Conservation (phyloP, 2,113 vertebrate genomes). For the Oplegnathus fasciatus region DNA sequence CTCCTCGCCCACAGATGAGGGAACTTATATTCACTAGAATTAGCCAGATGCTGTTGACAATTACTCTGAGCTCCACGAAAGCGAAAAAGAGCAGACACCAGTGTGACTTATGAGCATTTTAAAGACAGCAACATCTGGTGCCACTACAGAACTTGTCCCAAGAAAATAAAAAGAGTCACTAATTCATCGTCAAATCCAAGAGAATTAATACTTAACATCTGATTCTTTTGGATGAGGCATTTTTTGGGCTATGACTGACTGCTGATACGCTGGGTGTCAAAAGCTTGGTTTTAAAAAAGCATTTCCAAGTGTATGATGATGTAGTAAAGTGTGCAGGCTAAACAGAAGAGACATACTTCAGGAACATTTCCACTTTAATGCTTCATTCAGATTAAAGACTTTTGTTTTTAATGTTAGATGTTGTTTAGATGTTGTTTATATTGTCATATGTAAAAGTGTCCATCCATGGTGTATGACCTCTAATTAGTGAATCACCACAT, state of each 20-base stretch:
- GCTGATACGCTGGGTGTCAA: background rate
- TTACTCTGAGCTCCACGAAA: slow-evolving; percentile 42
- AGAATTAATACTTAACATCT: slow-evolving; percentile 53
- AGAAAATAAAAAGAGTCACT: slow-evolving; percentile 49
- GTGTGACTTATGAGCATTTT: slow-evolving; percentile 59
- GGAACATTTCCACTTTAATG: background rate
- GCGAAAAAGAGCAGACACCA: slow-evolving; percentile 36
- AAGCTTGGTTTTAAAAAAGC: slow-evolving; percentile 8
- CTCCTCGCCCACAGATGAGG: slow-evolving; percentile 46
- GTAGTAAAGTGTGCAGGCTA: background rate
- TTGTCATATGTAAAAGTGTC: background rate
- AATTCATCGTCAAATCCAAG: slow-evolving; percentile 45
- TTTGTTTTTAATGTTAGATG: background rate
- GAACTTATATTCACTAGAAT: slow-evolving; percentile 63
- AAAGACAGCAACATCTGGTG: slow-evolving; percentile 74
- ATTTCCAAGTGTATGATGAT: background rate
- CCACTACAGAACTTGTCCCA: slow-evolving; percentile 49
- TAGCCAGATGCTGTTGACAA: slow-evolving; percentile 57
- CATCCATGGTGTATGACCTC: background rate
- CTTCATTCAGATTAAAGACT: background rate
- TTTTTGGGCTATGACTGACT: background rate
- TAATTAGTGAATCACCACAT: background rate
- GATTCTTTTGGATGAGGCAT: slow-evolving; percentile 50
- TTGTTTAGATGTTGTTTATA: background rate
- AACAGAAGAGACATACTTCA: background rate